Base-by-base conservation (phyloP, 2,113 vertebrate species). In the Suricata suricatta region DNA sequence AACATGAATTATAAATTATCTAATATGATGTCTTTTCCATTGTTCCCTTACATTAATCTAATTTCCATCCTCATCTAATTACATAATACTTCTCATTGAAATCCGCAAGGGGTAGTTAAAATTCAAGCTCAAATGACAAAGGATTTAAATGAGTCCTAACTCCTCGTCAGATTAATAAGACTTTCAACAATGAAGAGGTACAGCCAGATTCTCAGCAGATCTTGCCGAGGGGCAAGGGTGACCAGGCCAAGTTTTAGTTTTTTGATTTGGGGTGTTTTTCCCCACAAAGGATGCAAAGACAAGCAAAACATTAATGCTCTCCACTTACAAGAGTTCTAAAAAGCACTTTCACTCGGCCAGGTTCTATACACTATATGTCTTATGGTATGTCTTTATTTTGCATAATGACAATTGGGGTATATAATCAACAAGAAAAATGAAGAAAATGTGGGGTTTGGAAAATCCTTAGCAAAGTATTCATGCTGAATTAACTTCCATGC, bases 41-140 rank as follows among this genome's bases (percentile, higher is more conserved):
- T 90, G 82, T 97, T 94, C 96, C 91, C 54, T 79, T 76, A 66
- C 11, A 81, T 97, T 95, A 95, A 95, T 95, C 84, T 97, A 50
- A 97, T 98, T 98, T 98, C 97, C 79, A 97, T 76, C 97, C 96
- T 88, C 57, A 95, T 82, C n/a, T 86, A 93, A 95, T 97, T 97
- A 80, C 93, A 9, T 95, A 94, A 90, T 87, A 87, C 93, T 88
- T 21, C 64, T 94, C 79, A 97, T 63, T 80, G 95, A 98, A 98
- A 84, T 88, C 94, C 97, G 83, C 72, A 68, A 66, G 92, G 97
- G 85, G 96, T 74, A 87, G 47, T 98, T 98, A 97, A 98, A 98
- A 98, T 94, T 96, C 23, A 87, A 89, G 47, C 85, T 95, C 87
- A 57, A 96, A 96, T 15, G 69, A 82, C 96, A 98, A 96, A 97